A percentile compares a stretch with the other conserved stretches of the same genome.
phyloP scores from a whole-genome alignment of 2,797 vertebrate species.

The Dicrostonyx torquatus region DNA sequence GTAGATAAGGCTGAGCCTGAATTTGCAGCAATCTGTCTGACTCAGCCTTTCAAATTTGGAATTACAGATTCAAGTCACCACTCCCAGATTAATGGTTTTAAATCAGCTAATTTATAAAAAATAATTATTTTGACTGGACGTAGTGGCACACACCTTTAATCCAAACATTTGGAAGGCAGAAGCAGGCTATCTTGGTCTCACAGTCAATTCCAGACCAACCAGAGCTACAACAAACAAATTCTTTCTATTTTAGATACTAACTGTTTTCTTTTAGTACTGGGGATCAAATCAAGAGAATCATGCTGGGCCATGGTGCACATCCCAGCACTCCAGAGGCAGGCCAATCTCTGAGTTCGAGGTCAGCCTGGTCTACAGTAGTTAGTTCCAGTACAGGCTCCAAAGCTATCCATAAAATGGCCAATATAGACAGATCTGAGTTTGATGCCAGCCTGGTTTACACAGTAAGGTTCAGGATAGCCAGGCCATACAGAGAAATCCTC shows the following conservation, averaged over 20 bases:
- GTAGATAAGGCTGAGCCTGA: not conserved
- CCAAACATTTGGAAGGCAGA: not conserved
- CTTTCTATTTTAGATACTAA: not conserved
- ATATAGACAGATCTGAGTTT: not conserved
- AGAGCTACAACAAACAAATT: not conserved
- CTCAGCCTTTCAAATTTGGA: not conserved
- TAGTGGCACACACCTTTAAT: not conserved
- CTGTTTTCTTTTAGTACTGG: not conserved
- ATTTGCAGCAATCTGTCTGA: not conserved
- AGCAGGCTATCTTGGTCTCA: not conserved
- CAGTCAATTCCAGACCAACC: not conserved
- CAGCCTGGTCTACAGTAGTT: too few relatives aligned
- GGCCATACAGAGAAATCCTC: not conserved
- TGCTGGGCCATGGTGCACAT: too few relatives aligned
- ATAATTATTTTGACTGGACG: not conserved
- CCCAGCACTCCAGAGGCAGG: too few relatives aligned
- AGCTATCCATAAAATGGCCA: not conserved
- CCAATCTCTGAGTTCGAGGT: too few relatives aligned
- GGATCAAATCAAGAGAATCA: not conserved
- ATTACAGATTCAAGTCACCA: not conserved
- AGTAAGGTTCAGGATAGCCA: not conserved
- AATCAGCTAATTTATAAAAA: not conserved
- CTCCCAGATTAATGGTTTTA: conserved; percentile 26
- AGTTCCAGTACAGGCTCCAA: too few relatives aligned
- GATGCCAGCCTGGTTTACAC: not conserved